Conservation (phyloP, 2,888 invertebrate genomes). For the Pseudococcus longispinus region DNA sequence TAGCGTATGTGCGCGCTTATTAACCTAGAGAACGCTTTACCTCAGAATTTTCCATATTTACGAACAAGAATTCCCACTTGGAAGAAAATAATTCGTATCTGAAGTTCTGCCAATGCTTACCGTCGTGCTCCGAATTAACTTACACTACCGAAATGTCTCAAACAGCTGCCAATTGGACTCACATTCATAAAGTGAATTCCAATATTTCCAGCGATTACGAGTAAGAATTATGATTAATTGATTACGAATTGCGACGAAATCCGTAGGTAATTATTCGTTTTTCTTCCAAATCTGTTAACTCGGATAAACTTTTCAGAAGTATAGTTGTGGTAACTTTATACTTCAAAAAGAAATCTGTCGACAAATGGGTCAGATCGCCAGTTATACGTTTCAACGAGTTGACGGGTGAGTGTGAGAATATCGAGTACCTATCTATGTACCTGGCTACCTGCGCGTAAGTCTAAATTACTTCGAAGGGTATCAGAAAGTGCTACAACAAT, state of each 20-base stretch:
- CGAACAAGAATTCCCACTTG: neutral
- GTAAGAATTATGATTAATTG: neutral
- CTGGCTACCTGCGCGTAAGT: too few relatives aligned
- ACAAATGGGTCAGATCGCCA: slow-evolving; percentile 40
- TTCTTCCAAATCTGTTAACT: neutral
- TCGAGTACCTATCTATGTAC: too few relatives aligned
- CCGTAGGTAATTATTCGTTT: too few relatives aligned
- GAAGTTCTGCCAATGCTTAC: slow-evolving; percentile 59
- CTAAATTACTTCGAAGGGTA: too few relatives aligned
- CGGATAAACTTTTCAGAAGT: neutral
- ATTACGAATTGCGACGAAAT: too few relatives aligned
- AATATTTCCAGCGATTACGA: neutral
- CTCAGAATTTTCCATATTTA: neutral
- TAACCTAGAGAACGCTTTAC: neutral
- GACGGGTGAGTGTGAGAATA: slow-evolving; percentile 54
- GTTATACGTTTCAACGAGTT: slow-evolving; percentile 58
- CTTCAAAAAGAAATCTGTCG: slow-evolving; percentile 52
- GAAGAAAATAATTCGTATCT: neutral
- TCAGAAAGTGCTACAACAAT: too few relatives aligned
- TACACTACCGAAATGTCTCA: slow-evolving; percentile 51
- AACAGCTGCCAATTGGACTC: slow-evolving; percentile 54
- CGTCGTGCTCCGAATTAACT: slow-evolving; percentile 58
- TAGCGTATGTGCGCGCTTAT: too few relatives aligned
- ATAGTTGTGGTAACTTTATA: slow-evolving; percentile 33
- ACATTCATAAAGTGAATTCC: slow-evolving; percentile 19